Evolutionary conservation across 1,140 invertebrate genomes (phyloP), one percentile per base, ranked within the genome.

Genomic region (Drosophila sturtevanti): DNA sequence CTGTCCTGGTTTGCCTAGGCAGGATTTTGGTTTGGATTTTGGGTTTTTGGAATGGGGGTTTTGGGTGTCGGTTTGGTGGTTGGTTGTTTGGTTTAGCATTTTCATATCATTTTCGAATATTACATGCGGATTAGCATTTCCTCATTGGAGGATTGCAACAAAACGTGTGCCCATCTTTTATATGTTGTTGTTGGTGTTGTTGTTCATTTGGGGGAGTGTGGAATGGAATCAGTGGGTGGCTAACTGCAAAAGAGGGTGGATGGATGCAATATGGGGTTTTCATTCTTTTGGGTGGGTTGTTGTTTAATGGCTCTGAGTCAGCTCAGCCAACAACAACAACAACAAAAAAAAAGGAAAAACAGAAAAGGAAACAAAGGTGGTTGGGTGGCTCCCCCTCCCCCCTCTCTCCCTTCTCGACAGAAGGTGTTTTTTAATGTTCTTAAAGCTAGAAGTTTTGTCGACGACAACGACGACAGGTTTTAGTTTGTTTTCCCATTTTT

Each of bases 41-140:
- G 34, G 58, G 27, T 11, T 34, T 1, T 31, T 31, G 7, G 27
- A 31, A 31, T 16, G 52, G 35, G 31, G 52, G 35, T 22, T 60
- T 62, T 60, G 35, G 63, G 48, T 64, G 10, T 16, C 58, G 22
- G 59, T 65, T 38, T 38, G 65, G 63, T 79, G 82, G 74, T 79
- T 81, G 82, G 84, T 89, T 87, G 82, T 86, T 87, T 87, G 79
- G 79, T 68, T 77, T 89, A 77, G 80, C 73, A 89, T 89, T 89
- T 89, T 89, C 80, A 81, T 89, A 89, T 85, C 73, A 89, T 89
- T 90, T 90, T 89, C 84, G 89, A 84, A 90, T 90, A 90, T 90
- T 90, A 90, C 89, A 89, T 89, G 89, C 84, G 89, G 89, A 90
- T 90, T 90, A 90, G 89, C 84, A 90, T 89, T 90, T 90, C 71